Percentiles rank a stretch among this genome's conserved stretches.
Conservation (phyloP, 2,113 vertebrate genomes). For the Xyliphius kryptos region DNA sequence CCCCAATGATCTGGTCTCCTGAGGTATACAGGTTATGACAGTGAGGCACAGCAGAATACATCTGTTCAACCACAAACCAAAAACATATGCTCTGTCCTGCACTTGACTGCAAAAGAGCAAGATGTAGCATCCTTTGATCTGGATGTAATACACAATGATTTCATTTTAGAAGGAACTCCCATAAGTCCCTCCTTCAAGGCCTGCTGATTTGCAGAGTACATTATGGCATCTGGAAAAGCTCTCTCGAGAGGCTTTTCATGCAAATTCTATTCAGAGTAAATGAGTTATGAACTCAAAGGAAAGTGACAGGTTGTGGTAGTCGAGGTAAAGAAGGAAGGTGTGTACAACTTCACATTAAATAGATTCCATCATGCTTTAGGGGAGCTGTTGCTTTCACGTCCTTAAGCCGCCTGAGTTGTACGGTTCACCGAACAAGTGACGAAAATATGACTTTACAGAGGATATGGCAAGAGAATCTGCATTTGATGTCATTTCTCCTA, state of each 20-base stretch:
- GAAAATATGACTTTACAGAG: neutral
- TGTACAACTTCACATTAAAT: too few relatives aligned
- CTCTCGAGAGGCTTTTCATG: slow-evolving; percentile 27
- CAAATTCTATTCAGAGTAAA: slow-evolving; percentile 24
- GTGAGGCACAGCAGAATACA: slow-evolving; percentile 47
- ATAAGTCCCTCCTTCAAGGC: slow-evolving; percentile 26
- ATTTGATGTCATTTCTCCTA: neutral
- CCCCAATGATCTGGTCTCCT: slow-evolving; percentile 5
- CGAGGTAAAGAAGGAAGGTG: neutral
- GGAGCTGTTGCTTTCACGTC: too few relatives aligned
- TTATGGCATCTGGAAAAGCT: slow-evolving; percentile 39
- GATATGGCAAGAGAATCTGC: neutral
- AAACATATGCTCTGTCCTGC: slow-evolving; percentile 50
- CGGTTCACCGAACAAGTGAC: too few relatives aligned
- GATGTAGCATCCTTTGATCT: slow-evolving; percentile 48
- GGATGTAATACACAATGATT: slow-evolving; percentile 55
- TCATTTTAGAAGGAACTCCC: slow-evolving; percentile 49
- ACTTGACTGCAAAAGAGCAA: slow-evolving; percentile 41
- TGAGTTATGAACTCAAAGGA: slow-evolving; percentile 9
- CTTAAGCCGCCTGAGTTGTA: too few relatives aligned
- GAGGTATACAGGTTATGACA: slow-evolving; percentile 43
- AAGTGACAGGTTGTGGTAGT: slow-evolving; percentile 9
- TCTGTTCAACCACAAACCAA: slow-evolving; percentile 46
- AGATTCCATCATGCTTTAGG: too few relatives aligned
- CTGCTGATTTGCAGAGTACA: slow-evolving; percentile 14